Evolutionary conservation across 1,140 invertebrate genomes (phyloP), one percentile per base, ranked within the genome.

Genomic region (Harlomillsia oculata): DNA sequence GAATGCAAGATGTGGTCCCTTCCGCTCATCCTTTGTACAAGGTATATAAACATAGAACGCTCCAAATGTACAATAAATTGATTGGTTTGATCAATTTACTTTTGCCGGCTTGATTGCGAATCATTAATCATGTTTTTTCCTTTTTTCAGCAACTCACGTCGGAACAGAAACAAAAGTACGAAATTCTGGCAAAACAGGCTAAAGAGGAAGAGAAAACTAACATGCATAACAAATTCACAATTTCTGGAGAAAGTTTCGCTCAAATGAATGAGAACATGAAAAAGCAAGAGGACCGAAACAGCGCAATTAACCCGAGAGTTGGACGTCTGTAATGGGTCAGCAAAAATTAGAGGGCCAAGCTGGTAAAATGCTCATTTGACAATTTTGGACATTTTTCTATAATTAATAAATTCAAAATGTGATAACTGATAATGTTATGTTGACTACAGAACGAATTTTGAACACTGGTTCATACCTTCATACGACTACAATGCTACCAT

Each of bases 201-300:
- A 66, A 66, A 32, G 56, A 62, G 40, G 23, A 56, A 20, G 60
- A 62, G 26, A 65, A 65, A 28, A 18, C 23, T 14, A 56, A 65
- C 23, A 25, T 65, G 1, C n/a, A 57, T 28, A 65, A 65, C 28
- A 65, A 65, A 29, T 65, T 62, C 21, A 65, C 59, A 4, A 16
- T 9, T 1, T 44, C 53, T 18, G 63, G 63, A 37, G 63, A 65
- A 61, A 62, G 58, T 20, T 60, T 50, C 16, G 45, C 45, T 29
- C 58, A 56, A 34, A 37, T 62, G 11, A 11, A 48, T 8, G 29
- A 36, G 1, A 61, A 49, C 14, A 36, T 51, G n/a, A 8, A 13
- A 32, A 48, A n/a, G 28, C 18, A 32, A 6, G 0, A 32, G 5
- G 29, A 34, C 20, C 20, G 16, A 43, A 21, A 18, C 14, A n/a